Conservation (phyloP, 2,888 invertebrate genomes). For the Itoplectis maculator region DNA sequence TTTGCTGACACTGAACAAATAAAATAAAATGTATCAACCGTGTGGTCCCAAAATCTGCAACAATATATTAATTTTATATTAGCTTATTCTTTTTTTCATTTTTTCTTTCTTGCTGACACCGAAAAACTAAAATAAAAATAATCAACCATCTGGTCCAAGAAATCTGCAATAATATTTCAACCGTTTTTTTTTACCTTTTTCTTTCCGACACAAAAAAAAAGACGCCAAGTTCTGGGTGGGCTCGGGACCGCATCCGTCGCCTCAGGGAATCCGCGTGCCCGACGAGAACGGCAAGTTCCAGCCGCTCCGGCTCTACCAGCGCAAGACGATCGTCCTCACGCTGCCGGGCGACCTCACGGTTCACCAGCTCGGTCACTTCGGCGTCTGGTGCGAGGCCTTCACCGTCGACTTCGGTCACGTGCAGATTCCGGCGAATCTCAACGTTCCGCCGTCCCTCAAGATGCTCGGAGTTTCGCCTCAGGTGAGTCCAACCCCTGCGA, state of each 20-base stretch:
- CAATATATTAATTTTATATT: too few species aligned
- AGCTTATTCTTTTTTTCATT: too few species aligned
- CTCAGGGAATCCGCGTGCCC: slow-evolving; percentile 93
- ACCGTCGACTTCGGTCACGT: slow-evolving; percentile 97
- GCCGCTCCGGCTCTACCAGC: slow-evolving; percentile 92
- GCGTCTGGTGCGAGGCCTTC: slow-evolving; percentile 97
- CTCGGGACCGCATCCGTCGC: slow-evolving; percentile 91
- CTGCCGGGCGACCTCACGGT: slow-evolving; percentile 95
- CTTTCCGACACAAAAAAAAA: slow-evolving; percentile 83
- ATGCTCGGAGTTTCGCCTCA: slow-evolving; percentile 97
- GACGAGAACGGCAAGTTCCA: slow-evolving; percentile 95
- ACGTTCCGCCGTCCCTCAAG: slow-evolving; percentile 95
- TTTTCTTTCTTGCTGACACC: too few species aligned
- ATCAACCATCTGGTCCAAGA: too few species aligned
- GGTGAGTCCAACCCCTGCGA: slow-evolving; percentile 86
- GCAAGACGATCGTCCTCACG: slow-evolving; percentile 95
- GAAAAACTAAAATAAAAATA: too few species aligned
- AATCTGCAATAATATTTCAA: neutral
- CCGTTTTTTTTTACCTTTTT: neutral
- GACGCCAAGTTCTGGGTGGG: slow-evolving; percentile 98
- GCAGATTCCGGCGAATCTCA: slow-evolving; percentile 89
- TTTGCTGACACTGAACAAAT: too few species aligned
- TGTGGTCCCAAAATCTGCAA: too few species aligned
- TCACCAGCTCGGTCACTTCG: slow-evolving; percentile 96
- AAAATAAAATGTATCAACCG: too few species aligned